Percentiles rank a stretch among this genome's conserved stretches.
phyloP scores from a whole-genome alignment of 2,888 invertebrate genomes.

The Koerneria pararmatus region DNA sequence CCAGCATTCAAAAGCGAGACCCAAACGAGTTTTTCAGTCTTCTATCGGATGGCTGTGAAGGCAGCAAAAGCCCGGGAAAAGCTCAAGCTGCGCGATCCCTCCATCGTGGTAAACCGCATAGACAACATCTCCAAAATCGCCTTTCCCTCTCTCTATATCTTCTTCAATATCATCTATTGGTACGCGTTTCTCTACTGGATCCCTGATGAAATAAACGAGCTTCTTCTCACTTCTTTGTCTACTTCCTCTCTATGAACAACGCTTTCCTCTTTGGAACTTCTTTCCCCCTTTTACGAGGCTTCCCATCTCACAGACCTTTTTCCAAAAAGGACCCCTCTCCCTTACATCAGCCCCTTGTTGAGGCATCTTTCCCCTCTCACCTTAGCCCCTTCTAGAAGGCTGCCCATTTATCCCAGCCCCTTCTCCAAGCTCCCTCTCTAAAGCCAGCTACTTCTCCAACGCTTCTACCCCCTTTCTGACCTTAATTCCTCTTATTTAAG shows the following conservation, averaged over 20 bases:
- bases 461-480: too few relatives aligned
- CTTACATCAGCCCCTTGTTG: too few relatives aligned
- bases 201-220: slow-evolving; percentile 48
- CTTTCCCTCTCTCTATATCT: slow-evolving; percentile 74
- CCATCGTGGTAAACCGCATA: slow-evolving; percentile 44
- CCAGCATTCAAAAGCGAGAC: neutral
- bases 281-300: too few relatives aligned
- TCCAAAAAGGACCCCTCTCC: too few relatives aligned
- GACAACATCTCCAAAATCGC: slow-evolving; percentile 63
- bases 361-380: too few relatives aligned
- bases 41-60: slow-evolving; percentile 49
- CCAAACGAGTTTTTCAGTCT: slow-evolving; percentile 32
- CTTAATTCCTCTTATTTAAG: too few relatives aligned
- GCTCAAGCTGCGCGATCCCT: slow-evolving; percentile 42
- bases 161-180: slow-evolving; percentile 81
- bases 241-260: neutral
- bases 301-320: too few relatives aligned
- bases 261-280: neutral
- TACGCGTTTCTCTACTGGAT: slow-evolving; percentile 68
- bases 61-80: slow-evolving; percentile 44
- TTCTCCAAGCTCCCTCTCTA: too few relatives aligned
- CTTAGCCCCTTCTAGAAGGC: too few relatives aligned
- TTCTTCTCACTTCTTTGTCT: neutral
- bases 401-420: too few relatives aligned
- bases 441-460: too few relatives aligned